Conservation (phyloP, 2,113 vertebrate genomes). For the Oxygymnocypris stewartii region DNA sequence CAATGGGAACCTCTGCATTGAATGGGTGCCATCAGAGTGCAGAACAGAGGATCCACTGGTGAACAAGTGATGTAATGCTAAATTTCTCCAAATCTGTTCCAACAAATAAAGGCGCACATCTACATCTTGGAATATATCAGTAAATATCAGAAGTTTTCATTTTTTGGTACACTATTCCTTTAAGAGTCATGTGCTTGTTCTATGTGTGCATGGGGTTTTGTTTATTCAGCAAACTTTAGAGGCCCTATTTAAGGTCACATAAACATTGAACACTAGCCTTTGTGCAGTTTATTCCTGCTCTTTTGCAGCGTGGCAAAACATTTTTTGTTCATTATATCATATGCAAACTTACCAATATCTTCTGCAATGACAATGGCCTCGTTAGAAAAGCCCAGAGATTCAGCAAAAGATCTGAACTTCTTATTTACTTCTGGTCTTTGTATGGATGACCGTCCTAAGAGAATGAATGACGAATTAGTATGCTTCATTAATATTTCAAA, state of each 20-base stretch:
- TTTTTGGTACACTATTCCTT: background rate
- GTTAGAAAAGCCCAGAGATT: conserved; percentile 52
- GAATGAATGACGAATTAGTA: background rate
- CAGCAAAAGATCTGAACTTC: conserved; percentile 44
- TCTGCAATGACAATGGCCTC: conserved; percentile 45
- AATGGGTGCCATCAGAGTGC: too few relatives aligned
- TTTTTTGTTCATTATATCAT: conserved; percentile 9
- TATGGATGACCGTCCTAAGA: conserved; percentile 43
- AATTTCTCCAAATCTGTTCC: too few relatives aligned
- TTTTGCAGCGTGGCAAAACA: background rate
- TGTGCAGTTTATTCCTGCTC: conserved; percentile 9
- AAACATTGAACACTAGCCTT: conserved; percentile 26
- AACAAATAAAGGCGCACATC: background rate
- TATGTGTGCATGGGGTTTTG: background rate
- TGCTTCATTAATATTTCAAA: background rate
- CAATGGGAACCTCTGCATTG: too few relatives aligned
- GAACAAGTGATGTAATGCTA: too few relatives aligned
- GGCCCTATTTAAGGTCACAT: conserved; percentile 16
- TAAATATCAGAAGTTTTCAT: background rate
- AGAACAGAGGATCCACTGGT: too few relatives aligned
- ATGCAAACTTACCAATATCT: conserved; percentile 40
- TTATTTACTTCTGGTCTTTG: conserved; percentile 35
- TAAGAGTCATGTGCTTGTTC: background rate
- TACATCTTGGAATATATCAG: background rate
- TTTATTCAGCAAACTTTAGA: conserved; percentile 28